Evolutionary conservation across 2,113 vertebrate genomes (phyloP), one percentile per base, ranked within the genome.

Genomic region (Lamprotornis superbus): DNA sequence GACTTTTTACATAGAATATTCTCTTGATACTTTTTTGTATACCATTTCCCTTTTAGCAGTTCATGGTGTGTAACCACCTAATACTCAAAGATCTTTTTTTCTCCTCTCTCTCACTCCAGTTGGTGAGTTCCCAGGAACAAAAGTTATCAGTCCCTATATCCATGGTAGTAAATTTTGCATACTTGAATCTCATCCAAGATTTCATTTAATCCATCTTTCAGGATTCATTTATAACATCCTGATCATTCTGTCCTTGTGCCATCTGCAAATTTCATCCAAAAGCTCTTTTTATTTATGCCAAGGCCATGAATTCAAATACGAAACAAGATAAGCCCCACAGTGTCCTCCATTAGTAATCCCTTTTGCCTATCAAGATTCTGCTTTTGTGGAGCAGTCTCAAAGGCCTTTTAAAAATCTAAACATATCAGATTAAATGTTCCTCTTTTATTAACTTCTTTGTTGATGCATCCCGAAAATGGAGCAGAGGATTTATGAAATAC

Each of bases 401-500:
- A 95, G 33, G 55, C 60, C 57, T 96, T 94, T 81, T 35, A 59
- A 95, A 90, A 94, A 89, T 59, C 73, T 39, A 80, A 90, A 76
- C 40, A 60, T 50, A 80, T 94, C 74, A 92, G 82, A 95, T 91
- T 35, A 94, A 86, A 86, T 75, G 49, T 63, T 92, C 84, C 69
- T 71, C 57, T 89, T 94, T 94, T 94, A 95, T 93, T 93, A 94
- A 89, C 46, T 91, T 75, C 70, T 84, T 91, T 83, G 90, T 57
- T 89, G 87, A 77, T 5, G 37, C 68, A 84, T 84, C 11, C 60
- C 31, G 16, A 89, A 87, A 95, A 63, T 35, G 52, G 69, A 94
- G 73, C 76, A 67, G 35, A 65, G 74, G 42, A 87, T 93, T 95
- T 95, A 93, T 71, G 64, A 96, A 47, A 59, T 75, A 59, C 7